Conservation (phyloP, 2,888 invertebrate species). For the Linyphia triangularis region DNA sequence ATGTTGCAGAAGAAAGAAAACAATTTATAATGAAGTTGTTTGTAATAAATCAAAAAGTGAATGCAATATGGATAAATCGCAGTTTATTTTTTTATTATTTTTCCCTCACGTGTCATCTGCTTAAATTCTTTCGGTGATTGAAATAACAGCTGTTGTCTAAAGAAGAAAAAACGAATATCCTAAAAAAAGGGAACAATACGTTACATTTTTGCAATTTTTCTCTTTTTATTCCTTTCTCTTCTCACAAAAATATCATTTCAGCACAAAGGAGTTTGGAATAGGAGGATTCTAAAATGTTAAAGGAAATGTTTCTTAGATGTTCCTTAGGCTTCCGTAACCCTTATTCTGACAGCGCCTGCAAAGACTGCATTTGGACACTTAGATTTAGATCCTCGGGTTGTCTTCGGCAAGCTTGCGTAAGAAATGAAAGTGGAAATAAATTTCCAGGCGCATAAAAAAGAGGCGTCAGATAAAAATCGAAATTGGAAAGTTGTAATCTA, state of each 20-base stretch:
- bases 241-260: neutral
- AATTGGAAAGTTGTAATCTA: constrained; percentile 27
- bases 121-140: constrained; percentile 4
- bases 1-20: too few species aligned
- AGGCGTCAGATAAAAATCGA: constrained; percentile 9
- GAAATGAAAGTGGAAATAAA: neutral
- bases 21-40: neutral
- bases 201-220: constrained; percentile 33
- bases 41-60: neutral
- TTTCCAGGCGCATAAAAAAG: neutral
- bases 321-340: neutral
- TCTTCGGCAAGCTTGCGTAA: neutral
- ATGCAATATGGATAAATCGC: neutral
- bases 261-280: constrained; percentile 10
- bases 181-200: constrained; percentile 31
- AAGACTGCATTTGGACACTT: constrained; percentile 28
- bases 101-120: neutral
- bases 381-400: neutral
- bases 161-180: neutral
- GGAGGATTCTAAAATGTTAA: constrained; percentile 28
- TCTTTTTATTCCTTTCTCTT: constrained; percentile 1
- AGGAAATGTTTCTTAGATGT: constrained; percentile 1
- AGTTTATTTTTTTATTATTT: neutral
- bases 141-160: constrained; percentile 51
- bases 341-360: constrained; percentile 16